Base-by-base conservation (phyloP, 2,888 invertebrate species). In the Eurytoma californica region DNA sequence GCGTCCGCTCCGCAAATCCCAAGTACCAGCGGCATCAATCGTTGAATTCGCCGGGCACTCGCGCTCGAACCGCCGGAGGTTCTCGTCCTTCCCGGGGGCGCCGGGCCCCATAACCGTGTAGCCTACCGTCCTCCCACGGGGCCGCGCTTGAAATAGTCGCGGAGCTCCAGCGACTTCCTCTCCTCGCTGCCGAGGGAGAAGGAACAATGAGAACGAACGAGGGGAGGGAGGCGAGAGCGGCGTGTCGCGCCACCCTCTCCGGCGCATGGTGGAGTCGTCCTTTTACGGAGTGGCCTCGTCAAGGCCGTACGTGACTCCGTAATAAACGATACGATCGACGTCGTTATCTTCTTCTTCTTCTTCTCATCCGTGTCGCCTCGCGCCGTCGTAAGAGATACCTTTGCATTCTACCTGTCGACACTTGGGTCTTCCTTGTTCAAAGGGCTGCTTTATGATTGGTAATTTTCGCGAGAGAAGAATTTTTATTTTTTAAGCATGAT, bases 11-110 rank as follows among this genome's bases (percentile, higher is more conserved):
- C 20, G 51, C 49, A 67, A 74, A 74, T 74, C 58, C 58, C 58
- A 60, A 57, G 28, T 57, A 67, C 47, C 14, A 49, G 67, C 20
- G 67, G 58, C 74, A 74, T 74, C 74, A 74, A 74, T 74, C 74
- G 74, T 74, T 49, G 74, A 74, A 74, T 74, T 74, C 74, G 39
- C 20, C 14, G 47, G 72, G 61, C 61, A 24, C 18, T 30, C 20
- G 30, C 70, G 53, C 13, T 53, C 53, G 53, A 53, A 53, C 16
- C 16, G 14, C 1, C 53, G 53, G 9, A 30, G 47, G 47, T 63
- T 39, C 39, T 39, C 39, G 39, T 9, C 39, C 9, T 9, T 39
- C 39, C 39, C 16, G 47, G 47, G n/a, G 53, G 47, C 63, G 18
- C 47, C 53, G 53, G 16, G 53, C 53, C 18, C 30, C 63, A 63